phyloP scores from a whole-genome alignment of 1,140 invertebrate genomes.

The Drosophila lowei region DNA sequence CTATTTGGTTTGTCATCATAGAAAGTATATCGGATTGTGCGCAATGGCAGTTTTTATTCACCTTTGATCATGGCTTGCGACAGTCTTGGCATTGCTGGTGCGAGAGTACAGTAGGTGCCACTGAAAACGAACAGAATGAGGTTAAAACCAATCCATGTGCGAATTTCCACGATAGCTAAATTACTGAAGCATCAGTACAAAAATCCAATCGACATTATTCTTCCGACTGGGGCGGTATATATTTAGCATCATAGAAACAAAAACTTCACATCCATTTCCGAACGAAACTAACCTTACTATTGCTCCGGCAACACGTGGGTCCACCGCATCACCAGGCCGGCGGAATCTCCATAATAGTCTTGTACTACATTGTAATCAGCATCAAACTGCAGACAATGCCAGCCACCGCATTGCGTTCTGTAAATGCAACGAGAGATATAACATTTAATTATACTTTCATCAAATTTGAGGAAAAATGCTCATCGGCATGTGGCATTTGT shows the following conservation, averaged over 20 bases:
- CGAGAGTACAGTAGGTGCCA: too few relatives aligned
- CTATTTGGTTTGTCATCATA: constrained; percentile 59
- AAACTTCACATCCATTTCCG: not conserved
- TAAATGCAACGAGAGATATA: constrained; percentile 6
- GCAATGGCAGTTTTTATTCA: not conserved
- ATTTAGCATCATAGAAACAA: constrained; percentile 40
- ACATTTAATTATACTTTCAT: not conserved
- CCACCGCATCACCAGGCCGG: not conserved
- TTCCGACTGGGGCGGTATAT: constrained; percentile 68
- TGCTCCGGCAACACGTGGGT: constrained; percentile 16
- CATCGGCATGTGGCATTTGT: constrained; percentile 15
- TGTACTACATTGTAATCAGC: too few relatives aligned
- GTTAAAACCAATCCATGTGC: constrained; percentile 3
- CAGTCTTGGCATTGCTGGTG: too few relatives aligned
- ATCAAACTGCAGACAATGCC: too few relatives aligned
- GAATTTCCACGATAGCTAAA: not conserved
- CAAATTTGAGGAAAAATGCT: not conserved
- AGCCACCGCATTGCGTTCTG: constrained; percentile 12
- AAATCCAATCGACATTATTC: constrained; percentile 35
- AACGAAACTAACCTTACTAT: constrained; percentile 57
- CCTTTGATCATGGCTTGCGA: not conserved
- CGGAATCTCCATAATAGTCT: not conserved
- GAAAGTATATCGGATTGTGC: not conserved
- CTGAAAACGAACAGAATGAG: not conserved
- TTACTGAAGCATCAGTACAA: constrained; percentile 28